Base-by-base conservation (phyloP, 37 sponge, comb jelly and placozoan species). In the Oopsacas minuta region DNA sequence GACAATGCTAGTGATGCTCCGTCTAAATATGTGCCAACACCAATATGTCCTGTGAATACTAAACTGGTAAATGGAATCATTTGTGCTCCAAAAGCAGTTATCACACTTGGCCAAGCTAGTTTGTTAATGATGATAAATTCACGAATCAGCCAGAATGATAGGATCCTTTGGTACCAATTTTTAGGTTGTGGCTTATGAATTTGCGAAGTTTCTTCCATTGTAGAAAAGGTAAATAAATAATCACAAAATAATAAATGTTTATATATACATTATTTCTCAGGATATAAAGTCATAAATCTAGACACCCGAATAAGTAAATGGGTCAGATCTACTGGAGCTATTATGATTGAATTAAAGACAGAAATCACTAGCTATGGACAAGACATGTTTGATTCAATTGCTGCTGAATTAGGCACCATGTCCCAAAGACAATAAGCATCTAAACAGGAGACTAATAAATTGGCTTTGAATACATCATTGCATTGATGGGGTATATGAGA, bases 71-170 rank as follows among this genome's bases (percentile, higher is more conserved):
- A 3, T 25, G 75, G 75, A n/a, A 61, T 61, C 22, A 61, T 20
- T 61, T 61, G 75, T 25, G 28, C 22, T 61, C 75, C 75, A 34
- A 61, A 61, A 34, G 75, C 7, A n/a, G 75, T 34, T 10, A 61
- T 61, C 28, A n/a, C 75, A n/a, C 75, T 61, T 12, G 75, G 75
- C 75, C 75, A 61, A 20, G 75, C 75, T 61, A 61, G 28, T n/a
- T 61, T 61, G 75, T 61, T 61, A 34, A 61, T 61, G 30, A 61
- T 12, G 30, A 61, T 25, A 12, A 61, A 61, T n/a, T 61, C 75
- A 10, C 30, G 75, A 12, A 61, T 25, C 20, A 61, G 7, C 75
- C 75, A 61, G 30, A 61, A 61, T 3, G 75, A 61, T 5, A 12
- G 28, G 7, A 61, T 10, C 5, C 30, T 61, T 34, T 61, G 17